These are phyloP conservation scores for Terrapene triunguis DNA, from an alignment of 2,113 vertebrate species.

Conservation along the genomic window DNA sequence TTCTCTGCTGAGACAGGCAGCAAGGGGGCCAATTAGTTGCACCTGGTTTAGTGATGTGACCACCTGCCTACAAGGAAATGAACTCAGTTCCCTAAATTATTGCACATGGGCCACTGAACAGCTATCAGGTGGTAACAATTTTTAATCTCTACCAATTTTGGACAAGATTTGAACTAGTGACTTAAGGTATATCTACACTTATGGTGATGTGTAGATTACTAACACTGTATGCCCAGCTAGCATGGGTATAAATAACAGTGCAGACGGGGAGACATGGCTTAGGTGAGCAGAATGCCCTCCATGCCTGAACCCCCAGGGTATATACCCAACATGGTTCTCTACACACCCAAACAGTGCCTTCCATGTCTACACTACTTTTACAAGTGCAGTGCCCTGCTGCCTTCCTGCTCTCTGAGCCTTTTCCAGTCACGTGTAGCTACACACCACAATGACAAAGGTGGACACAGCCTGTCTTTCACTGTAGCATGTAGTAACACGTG, in stretches of 20 bases:
- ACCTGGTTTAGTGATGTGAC: accelerated
- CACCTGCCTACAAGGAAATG: too few species aligned
- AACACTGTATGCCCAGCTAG: neutral
- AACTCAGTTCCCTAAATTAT: accelerated
- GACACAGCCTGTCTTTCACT: neutral
- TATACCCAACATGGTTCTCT: too few species aligned
- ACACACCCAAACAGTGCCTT: neutral
- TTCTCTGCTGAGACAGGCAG: accelerated
- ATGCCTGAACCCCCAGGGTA: too few species aligned
- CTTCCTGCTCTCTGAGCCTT: neutral
- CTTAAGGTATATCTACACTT: neutral
- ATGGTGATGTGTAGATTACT: neutral
- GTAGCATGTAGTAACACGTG: neutral
- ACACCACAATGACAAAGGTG: neutral
- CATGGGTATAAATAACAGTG: neutral
- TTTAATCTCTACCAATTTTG: accelerated
- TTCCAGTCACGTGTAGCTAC: neutral
- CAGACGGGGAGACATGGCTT: neutral
- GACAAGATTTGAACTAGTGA: accelerated
- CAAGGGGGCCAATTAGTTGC: accelerated
- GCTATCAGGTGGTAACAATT: neutral
- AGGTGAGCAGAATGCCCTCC: neutral
- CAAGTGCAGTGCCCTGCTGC: neutral
- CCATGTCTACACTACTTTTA: neutral
- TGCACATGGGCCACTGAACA: accelerated